phyloP scores from a whole-genome alignment of 2,797 vertebrate species.

The Furcifer pardalis region DNA sequence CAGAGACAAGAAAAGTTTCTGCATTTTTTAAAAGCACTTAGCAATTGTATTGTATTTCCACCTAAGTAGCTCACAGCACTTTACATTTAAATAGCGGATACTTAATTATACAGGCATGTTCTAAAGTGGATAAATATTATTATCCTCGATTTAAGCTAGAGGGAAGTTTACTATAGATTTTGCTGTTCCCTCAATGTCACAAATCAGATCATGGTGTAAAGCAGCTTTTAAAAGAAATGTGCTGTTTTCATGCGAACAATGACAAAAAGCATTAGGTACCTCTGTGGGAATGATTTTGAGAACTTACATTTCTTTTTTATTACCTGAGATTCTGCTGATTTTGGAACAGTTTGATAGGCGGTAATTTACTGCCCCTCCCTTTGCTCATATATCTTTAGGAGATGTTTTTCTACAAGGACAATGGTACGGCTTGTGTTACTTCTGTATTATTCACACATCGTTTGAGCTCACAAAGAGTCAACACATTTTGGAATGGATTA shows the following conservation, averaged over 20 bases:
- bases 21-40: conserved; percentile 20
- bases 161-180: background rate
- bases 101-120: background rate
- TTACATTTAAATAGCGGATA: conserved; percentile 3
- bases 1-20: background rate
- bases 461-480: background rate
- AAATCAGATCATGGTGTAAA: background rate
- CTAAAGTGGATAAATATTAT: background rate
- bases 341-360: no score
- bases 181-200: background rate
- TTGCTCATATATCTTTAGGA: background rate
- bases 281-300: background rate
- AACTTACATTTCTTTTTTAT: background rate
- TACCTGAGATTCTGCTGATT: background rate
- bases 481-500: background rate
- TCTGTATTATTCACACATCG: background rate
- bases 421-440: background rate
- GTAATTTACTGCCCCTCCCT: background rate
- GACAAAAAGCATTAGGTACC: background rate
- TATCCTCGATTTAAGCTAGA: background rate
- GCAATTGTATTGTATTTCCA: background rate
- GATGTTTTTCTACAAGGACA: background rate
- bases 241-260: background rate
- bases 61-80: background rate
- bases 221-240: background rate